A percentile compares a stretch with the other conserved stretches of the same genome.
These are phyloP conservation scores for Brachynemurus nebulosus DNA, from an alignment of 2,888 invertebrate genomes.

Conservation along the genomic window DNA sequence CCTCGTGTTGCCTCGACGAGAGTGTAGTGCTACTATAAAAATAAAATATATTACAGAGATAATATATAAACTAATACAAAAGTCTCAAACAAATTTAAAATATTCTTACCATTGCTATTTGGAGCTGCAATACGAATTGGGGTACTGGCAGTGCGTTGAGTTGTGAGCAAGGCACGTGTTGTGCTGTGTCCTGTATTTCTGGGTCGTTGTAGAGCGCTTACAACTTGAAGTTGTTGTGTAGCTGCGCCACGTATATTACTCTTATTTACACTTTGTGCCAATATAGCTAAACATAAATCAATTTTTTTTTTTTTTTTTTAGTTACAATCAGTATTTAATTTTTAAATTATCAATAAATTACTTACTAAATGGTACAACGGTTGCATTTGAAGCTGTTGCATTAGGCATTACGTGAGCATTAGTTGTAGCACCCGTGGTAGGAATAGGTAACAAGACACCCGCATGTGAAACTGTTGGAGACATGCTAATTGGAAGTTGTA, in stretches of 20 bases:
- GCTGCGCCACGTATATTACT: slow-evolving; percentile 4
- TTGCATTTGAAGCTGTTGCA: slow-evolving; percentile 3
- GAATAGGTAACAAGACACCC: slow-evolving; percentile 30
- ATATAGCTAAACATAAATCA: neutral
- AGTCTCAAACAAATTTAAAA: neutral
- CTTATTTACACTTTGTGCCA: slow-evolving; percentile 8
- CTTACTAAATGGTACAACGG: slow-evolving; percentile 9
- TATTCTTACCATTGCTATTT: slow-evolving; percentile 11
- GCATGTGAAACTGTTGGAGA: slow-evolving; percentile 47
- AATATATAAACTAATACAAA: too few relatives aligned
- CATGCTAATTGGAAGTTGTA: slow-evolving; percentile 61
- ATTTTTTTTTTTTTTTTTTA: too few relatives aligned
- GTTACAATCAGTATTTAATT: too few relatives aligned
- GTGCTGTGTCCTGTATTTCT: slow-evolving; percentile 20
- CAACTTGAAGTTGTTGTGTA: slow-evolving; percentile 25
- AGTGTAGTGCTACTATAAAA: too few relatives aligned
- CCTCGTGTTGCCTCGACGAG: too few relatives aligned
- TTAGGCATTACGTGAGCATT: slow-evolving; percentile 19
- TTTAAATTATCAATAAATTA: too few relatives aligned
- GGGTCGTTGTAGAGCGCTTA: slow-evolving; percentile 26
- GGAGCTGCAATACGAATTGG: slow-evolving; percentile 31
- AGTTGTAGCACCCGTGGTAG: slow-evolving; percentile 29
- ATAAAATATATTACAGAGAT: too few relatives aligned
- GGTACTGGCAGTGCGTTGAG: slow-evolving; percentile 23
- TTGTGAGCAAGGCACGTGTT: slow-evolving; percentile 27